Conservation (phyloP, 2,113 vertebrate genomes). For the Hoplias malabaricus region DNA sequence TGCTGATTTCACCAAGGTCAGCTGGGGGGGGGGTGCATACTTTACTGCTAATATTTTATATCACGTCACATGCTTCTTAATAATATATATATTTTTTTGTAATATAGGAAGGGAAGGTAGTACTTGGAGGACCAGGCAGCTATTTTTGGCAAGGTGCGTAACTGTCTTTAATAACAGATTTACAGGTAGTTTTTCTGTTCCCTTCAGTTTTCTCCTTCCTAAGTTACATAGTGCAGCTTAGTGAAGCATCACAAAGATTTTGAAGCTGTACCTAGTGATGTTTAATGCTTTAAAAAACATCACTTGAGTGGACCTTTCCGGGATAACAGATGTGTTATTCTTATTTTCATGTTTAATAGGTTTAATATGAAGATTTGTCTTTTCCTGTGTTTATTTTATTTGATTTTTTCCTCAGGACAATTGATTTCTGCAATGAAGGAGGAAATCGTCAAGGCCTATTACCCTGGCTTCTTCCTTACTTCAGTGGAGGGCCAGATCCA, state of each 20-base stretch:
- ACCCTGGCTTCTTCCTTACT: slow-evolving; percentile 81
- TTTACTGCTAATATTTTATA: too few species aligned
- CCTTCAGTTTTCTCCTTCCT: too few species aligned
- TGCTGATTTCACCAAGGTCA: slow-evolving; percentile 88
- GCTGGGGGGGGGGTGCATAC: slow-evolving; percentile 2
- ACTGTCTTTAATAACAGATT: background rate
- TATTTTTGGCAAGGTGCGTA: slow-evolving; percentile 88
- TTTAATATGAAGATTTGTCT: slow-evolving; percentile 7
- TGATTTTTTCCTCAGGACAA: slow-evolving; percentile 75
- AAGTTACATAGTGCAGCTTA: too few species aligned
- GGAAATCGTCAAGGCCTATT: slow-evolving; percentile 78
- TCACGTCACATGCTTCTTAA: too few species aligned
- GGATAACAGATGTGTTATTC: too few species aligned
- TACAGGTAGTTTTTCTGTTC: background rate
- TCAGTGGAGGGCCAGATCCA: slow-evolving; percentile 78
- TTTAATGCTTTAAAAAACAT: too few species aligned
- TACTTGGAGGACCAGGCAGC: slow-evolving; percentile 88
- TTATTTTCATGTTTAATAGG: too few species aligned
- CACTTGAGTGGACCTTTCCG: too few species aligned
- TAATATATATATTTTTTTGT: too few species aligned
- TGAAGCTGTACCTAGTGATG: too few species aligned
- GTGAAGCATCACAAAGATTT: too few species aligned
- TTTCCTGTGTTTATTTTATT: too few species aligned
- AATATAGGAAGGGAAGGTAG: slow-evolving; percentile 82
- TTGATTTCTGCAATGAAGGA: slow-evolving; percentile 83